Conservation (phyloP, 2,888 invertebrate species). For the Marronus borbonicus region DNA sequence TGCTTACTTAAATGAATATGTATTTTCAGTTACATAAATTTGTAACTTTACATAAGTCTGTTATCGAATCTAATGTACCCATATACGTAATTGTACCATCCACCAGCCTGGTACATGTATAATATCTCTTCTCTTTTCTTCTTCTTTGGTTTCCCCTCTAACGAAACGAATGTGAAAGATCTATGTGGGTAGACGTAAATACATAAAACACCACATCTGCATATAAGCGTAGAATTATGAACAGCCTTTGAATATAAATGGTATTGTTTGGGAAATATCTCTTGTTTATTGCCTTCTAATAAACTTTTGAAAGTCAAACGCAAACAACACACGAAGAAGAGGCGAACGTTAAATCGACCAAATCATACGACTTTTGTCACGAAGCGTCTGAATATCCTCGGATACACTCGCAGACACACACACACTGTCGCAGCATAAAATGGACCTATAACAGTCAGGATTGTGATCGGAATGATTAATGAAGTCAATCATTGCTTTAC, state of each 20-base stretch:
- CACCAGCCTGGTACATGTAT: not conserved
- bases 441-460: slow-evolving; percentile 22
- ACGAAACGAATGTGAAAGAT: slow-evolving; percentile 24
- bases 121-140: slow-evolving; percentile 4
- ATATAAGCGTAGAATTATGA: slow-evolving; percentile 44
- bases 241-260: slow-evolving; percentile 40
- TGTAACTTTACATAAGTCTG: not conserved
- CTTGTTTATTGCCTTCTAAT: slow-evolving; percentile 43
- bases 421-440: slow-evolving; percentile 9
- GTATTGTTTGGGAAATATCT: slow-evolving; percentile 37
- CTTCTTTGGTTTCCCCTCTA: slow-evolving; percentile 9
- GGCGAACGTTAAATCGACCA: slow-evolving; percentile 38
- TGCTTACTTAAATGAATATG: no score
- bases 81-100: slow-evolving; percentile 20
- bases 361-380: slow-evolving; percentile 35
- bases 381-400: slow-evolving; percentile 15
- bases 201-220: slow-evolving; percentile 41
- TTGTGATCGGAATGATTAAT: slow-evolving; percentile 40
- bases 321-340: slow-evolving; percentile 29
- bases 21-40: no score
- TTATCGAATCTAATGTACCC: not conserved
- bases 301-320: slow-evolving; percentile 42
- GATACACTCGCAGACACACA: not conserved
- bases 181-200: slow-evolving; percentile 30
- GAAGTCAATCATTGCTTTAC: slow-evolving; percentile 31